Percentiles rank a stretch among this genome's conserved stretches.
Conservation (phyloP, 2,888 invertebrate genomes). For the Habroteleia sp. region DNA sequence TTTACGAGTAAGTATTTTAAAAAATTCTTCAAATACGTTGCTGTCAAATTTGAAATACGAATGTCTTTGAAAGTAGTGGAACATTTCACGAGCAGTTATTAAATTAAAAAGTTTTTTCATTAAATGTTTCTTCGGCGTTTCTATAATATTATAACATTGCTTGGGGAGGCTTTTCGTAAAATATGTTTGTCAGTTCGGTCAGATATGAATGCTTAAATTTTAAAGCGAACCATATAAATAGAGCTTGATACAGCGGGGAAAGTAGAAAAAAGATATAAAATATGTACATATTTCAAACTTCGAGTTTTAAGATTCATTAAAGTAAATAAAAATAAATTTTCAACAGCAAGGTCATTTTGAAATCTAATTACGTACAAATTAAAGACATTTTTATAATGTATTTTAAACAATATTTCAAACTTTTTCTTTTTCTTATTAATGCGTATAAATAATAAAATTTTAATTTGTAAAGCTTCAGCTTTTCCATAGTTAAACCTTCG, state of each 20-base stretch:
- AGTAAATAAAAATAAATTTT: too few species aligned
- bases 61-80: slow-evolving; percentile 24
- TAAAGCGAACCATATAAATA: not conserved
- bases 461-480: too few species aligned
- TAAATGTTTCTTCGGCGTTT: slow-evolving; percentile 28
- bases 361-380: too few species aligned
- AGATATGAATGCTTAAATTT: slow-evolving; percentile 31
- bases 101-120: slow-evolving; percentile 56
- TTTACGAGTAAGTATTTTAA: too few species aligned
- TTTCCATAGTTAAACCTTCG: too few species aligned
- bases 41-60: slow-evolving; percentile 37
- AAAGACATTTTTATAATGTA: too few species aligned
- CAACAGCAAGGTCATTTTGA: too few species aligned
- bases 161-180: slow-evolving; percentile 26
- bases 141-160: slow-evolving; percentile 15
- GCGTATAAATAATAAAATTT: too few species aligned
- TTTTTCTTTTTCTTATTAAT: too few species aligned
- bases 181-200: slow-evolving; percentile 16
- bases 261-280: not conserved
- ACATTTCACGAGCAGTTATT: slow-evolving; percentile 31
- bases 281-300: not conserved
- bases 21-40: too few species aligned
- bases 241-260: not conserved
- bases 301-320: too few species aligned
- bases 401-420: too few species aligned